Conservation (phyloP, 2,113 vertebrate species). For the Bubo blakistoni region DNA sequence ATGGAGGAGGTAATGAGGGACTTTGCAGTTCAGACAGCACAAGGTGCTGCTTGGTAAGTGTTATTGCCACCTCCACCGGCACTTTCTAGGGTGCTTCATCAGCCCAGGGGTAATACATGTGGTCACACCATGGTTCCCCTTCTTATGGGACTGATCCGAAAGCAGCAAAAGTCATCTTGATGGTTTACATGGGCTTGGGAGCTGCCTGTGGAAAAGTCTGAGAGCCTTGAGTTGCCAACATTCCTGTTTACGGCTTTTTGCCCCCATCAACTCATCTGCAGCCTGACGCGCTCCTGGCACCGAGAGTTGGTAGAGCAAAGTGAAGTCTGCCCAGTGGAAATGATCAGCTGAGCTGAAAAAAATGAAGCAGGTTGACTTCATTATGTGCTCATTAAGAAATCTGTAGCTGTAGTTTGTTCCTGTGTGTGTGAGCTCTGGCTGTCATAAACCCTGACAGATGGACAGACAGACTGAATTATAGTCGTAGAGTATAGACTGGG, state of each 20-base stretch:
- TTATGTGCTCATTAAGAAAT: constrained; percentile 61
- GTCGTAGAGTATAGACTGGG: constrained; percentile 47
- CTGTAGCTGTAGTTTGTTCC: constrained; percentile 47
- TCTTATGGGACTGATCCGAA: not conserved
- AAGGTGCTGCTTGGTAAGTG: not conserved
- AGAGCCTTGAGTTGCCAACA: not conserved
- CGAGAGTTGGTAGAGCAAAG: not conserved
- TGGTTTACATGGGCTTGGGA: not conserved
- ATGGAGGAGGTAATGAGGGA: not conserved
- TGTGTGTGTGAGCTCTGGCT: constrained; percentile 56
- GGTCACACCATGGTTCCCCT: not conserved
- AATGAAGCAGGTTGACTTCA: constrained; percentile 33
- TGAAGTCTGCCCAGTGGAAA: not conserved
- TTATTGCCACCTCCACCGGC: accelerated
- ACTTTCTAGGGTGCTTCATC: not conserved
- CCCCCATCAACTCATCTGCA: not conserved
- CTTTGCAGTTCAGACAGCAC: not conserved
- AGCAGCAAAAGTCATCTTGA: not conserved
- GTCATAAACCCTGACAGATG: constrained; percentile 69
- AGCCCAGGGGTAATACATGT: not conserved
- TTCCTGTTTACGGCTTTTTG: not conserved
- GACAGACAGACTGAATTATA: constrained; percentile 73
- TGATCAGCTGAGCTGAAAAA: not conserved
- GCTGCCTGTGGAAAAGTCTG: not conserved
- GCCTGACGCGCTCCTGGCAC: not conserved